Conservation (phyloP, 35 echinoderm and acorn worm species). For the Holothuria glaberrima region DNA sequence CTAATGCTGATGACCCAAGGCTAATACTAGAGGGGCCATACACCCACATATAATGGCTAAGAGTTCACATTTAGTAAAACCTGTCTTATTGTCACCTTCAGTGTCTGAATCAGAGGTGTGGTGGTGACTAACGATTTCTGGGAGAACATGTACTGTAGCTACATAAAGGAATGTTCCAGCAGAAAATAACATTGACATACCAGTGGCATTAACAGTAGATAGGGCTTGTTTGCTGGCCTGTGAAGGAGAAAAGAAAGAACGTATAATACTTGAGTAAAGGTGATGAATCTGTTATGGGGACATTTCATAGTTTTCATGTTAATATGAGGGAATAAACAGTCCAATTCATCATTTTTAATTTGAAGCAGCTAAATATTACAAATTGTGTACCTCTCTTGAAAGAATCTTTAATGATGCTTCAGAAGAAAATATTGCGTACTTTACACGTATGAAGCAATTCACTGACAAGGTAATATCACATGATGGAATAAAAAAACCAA, state of each 20-base stretch:
- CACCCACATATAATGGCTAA: slow-evolving; percentile 80
- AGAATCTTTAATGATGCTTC: too few relatives aligned
- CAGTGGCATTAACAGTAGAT: slow-evolving; percentile 92
- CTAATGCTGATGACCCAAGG: slow-evolving; percentile 94
- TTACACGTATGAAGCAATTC: too few relatives aligned
- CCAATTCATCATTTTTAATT: too few relatives aligned
- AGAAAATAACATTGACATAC: slow-evolving; percentile 98
- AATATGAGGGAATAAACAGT: too few relatives aligned
- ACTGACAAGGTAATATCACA: too few relatives aligned
- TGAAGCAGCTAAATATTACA: too few relatives aligned
- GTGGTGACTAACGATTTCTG: slow-evolving; percentile 77
- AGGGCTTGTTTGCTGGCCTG: slow-evolving; percentile 97
- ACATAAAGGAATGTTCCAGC: slow-evolving; percentile 99
- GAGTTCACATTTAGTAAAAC: slow-evolving; percentile 83
- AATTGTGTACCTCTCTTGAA: too few relatives aligned
- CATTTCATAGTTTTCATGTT: too few relatives aligned
- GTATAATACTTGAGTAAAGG: too few relatives aligned
- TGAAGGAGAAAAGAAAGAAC: slow-evolving; percentile 42
- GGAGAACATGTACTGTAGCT: slow-evolving; percentile 98
- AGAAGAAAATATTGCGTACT: too few relatives aligned
- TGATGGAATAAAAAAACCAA: too few relatives aligned
- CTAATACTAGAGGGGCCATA: slow-evolving; percentile 80
- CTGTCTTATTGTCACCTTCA: slow-evolving; percentile 67
- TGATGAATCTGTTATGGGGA: too few relatives aligned
- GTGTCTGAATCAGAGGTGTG: slow-evolving; percentile 70